A percentile compares a stretch with the other conserved stretches of the same genome.
These are phyloP conservation scores for Pachyramphus minor DNA, from an alignment of 2,113 vertebrate genomes.

Conservation along the genomic window DNA sequence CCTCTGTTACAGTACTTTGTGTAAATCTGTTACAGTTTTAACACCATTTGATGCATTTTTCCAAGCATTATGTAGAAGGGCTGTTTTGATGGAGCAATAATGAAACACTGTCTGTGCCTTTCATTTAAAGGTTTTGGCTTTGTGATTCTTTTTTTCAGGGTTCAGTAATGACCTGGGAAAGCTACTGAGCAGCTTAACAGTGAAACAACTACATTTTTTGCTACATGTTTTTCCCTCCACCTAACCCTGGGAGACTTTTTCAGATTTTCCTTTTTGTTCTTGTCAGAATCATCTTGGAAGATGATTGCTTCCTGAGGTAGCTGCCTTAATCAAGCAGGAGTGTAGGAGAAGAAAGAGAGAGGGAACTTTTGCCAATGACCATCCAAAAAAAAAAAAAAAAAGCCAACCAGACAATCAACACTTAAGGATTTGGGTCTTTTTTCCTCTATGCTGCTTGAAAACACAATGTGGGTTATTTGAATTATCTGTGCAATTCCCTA, in stretches of 20 bases:
- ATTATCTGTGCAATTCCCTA: background rate
- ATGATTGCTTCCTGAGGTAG: background rate
- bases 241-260: background rate
- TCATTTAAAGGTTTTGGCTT: background rate
- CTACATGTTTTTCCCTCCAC: background rate
- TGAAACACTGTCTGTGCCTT: background rate
- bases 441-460: background rate
- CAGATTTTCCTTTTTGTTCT: background rate
- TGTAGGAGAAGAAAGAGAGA: background rate
- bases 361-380: background rate
- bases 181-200: background rate
- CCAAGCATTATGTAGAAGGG: background rate
- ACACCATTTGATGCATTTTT: background rate
- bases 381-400: background rate
- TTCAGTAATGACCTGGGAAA: background rate
- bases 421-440: background rate
- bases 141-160: background rate
- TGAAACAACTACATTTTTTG: background rate
- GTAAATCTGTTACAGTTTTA: background rate
- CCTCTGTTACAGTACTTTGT: background rate
- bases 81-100: background rate
- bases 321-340: background rate
- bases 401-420: rapidly evolving
- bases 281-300: background rate
- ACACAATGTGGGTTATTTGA: background rate